These are phyloP conservation scores for Acanthosepion pharaonis DNA, from an alignment of 2,888 invertebrate genomes.

Conservation along the genomic window DNA sequence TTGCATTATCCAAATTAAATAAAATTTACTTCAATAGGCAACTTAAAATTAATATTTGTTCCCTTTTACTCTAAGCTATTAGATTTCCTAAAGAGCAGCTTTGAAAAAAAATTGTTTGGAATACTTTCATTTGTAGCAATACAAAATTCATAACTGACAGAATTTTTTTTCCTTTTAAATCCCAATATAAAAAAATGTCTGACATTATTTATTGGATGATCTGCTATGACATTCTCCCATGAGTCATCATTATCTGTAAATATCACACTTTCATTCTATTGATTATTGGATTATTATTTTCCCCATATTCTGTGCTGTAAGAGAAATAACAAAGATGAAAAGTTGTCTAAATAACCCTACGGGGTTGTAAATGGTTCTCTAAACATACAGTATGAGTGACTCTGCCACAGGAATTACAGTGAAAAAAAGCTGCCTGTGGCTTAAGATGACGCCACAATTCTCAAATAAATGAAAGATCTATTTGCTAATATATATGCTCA, in stretches of 20 bases:
- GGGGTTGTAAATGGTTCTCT: background rate
- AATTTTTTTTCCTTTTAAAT: too few relatives aligned
- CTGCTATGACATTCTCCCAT: background rate
- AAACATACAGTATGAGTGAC: background rate
- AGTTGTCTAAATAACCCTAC: background rate
- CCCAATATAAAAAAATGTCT: too few relatives aligned
- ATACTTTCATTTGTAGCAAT: too few relatives aligned
- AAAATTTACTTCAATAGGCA: too few relatives aligned
- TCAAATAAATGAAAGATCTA: slow-evolving; percentile 16
- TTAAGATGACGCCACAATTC: background rate
- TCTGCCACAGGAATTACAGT: background rate
- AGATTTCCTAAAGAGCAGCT: too few relatives aligned
- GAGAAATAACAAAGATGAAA: background rate
- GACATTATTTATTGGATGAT: too few relatives aligned
- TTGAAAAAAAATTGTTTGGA: too few relatives aligned
- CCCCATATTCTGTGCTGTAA: background rate
- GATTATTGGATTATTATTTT: background rate
- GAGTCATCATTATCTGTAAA: slow-evolving; percentile 33
- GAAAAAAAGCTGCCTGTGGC: background rate
- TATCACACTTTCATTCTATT: background rate
- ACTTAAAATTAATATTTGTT: too few relatives aligned
- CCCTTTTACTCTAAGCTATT: too few relatives aligned
- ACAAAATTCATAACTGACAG: too few relatives aligned
- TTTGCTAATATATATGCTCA: background rate
- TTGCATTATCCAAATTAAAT: too few relatives aligned